These are phyloP conservation scores for Aphaenogaster rudis DNA, from an alignment of 1,140 invertebrate species.

Conservation along the genomic window DNA sequence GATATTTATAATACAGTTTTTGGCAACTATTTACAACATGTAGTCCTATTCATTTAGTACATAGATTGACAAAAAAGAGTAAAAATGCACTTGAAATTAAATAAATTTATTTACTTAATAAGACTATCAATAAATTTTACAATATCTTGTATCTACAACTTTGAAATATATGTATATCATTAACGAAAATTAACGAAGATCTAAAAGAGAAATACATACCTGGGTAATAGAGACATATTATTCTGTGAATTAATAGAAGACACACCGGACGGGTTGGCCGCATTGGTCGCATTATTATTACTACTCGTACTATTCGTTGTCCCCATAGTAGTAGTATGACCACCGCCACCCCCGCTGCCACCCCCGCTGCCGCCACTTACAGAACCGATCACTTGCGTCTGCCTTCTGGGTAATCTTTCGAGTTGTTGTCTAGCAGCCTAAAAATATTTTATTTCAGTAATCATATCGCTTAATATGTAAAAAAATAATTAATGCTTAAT, in stretches of 20 bases:
- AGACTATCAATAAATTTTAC: not conserved
- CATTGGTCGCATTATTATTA: slow-evolving; percentile 85
- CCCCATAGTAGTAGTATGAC: slow-evolving; percentile 84
- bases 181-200: not conserved
- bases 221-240: slow-evolving; percentile 89
- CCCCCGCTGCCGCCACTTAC: slow-evolving; percentile 81
- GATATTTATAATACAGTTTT: slow-evolving; percentile 57
- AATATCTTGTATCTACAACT: not conserved
- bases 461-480: not conserved
- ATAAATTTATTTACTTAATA: not conserved
- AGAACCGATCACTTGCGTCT: slow-evolving; percentile 87
- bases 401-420: slow-evolving; percentile 94
- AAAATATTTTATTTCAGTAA: slow-evolving; percentile 37
- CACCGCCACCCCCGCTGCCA: slow-evolving; percentile 84
- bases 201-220: slow-evolving; percentile 80
- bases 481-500: slow-evolving; percentile 2
- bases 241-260: slow-evolving; percentile 84
- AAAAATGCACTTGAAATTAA: not conserved
- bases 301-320: slow-evolving; percentile 83
- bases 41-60: slow-evolving; percentile 17
- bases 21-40: slow-evolving; percentile 46
- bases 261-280: slow-evolving; percentile 83
- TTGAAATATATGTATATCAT: not conserved
- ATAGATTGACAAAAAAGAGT: not conserved
- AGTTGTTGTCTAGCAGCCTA: slow-evolving; percentile 94